Evolutionary conservation across 2,797 vertebrate genomes (phyloP), one percentile per base, ranked within the genome.

Genomic region (Helostoma temminkii): DNA sequence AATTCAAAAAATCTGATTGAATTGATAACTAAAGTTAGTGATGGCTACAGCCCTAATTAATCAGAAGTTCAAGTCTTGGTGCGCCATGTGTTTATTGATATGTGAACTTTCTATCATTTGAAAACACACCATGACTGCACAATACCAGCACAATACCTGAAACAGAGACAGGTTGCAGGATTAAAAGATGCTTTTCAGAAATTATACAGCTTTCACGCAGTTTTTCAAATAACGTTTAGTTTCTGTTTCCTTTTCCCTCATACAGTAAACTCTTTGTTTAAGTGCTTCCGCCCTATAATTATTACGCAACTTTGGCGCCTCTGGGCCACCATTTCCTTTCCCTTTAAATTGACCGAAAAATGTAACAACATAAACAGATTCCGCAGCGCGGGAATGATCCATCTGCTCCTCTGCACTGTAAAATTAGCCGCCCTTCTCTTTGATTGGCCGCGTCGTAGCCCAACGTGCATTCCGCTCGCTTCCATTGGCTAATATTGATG

Each of bases 311-410:
- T 69, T 88, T 87, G 86, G 85, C 87, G 88, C 88, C 89, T 85
- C 76, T 41, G 68, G 54, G 54, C 80, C 74, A 88, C 84, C 21
- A 64, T 83, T 89, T 78, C 70, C 59, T 83, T 91, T 93, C 91
- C 94, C 93, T 95, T 95, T 94, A 94, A 95, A 94, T 56, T 61
- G 34, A 80, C 67, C 61, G 64, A 76, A 71, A 68, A 87, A 80
- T 59, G 63, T 80, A 89, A 86, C 74, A 90, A 92, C 80, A 85
- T 92, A 92, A 91, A 92, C 90, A 91, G 83, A 90, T 83, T 74
- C 36, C 55, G 61, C 71, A 79, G 88, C 85, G 93, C 92, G 91
- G 93, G 92, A 93, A 92, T 82, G 54, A 37, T 54, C 80, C 90
- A 90, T 86, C 88, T 91, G 87, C 73, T 81, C 50, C 10, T 39